A percentile compares a stretch with the other conserved stretches of the same genome.
These are phyloP conservation scores for Muscidifurax raptorellus DNA, from an alignment of 1,140 invertebrate species.

Conservation along the genomic window DNA sequence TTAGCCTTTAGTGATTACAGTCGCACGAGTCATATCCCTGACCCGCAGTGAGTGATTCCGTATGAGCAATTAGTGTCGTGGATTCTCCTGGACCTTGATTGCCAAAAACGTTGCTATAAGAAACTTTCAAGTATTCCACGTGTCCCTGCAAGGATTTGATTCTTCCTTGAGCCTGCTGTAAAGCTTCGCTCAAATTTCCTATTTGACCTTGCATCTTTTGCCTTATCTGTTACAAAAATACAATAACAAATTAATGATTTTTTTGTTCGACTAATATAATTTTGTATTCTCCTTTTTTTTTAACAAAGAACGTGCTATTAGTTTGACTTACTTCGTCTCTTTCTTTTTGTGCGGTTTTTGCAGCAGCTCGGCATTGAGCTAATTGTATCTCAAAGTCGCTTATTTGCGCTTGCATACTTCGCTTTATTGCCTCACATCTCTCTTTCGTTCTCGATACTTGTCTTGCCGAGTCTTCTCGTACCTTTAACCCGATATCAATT, in stretches of 20 bases:
- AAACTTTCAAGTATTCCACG: slow-evolving; percentile 79
- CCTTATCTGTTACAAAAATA: slow-evolving; percentile 72
- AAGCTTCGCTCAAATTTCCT: slow-evolving; percentile 80
- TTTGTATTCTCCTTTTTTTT: not conserved
- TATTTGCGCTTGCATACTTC: slow-evolving; percentile 79
- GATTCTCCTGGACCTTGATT: slow-evolving; percentile 56
- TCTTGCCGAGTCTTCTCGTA: slow-evolving; percentile 83
- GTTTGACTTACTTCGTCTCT: slow-evolving; percentile 77
- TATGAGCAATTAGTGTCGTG: slow-evolving; percentile 20
- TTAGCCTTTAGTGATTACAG: slow-evolving; percentile 63
- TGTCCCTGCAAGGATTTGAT: slow-evolving; percentile 80
- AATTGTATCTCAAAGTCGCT: slow-evolving; percentile 81
- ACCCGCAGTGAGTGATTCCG: slow-evolving; percentile 14
- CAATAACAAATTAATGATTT: not conserved
- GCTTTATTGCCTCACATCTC: slow-evolving; percentile 79
- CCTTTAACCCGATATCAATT: slow-evolving; percentile 52
- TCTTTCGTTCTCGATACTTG: slow-evolving; percentile 82
- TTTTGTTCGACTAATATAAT: not conserved
- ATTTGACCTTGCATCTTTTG: slow-evolving; percentile 83
- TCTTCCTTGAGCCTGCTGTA: slow-evolving; percentile 81
- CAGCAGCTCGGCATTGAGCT: slow-evolving; percentile 78
- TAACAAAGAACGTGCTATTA: not conserved
- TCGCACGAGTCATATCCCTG: slow-evolving; percentile 67
- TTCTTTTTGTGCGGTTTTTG: slow-evolving; percentile 80
- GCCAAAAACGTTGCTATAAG: slow-evolving; percentile 72